phyloP scores from a whole-genome alignment of 1,140 invertebrate genomes.

The Marisa cornuarietis region DNA sequence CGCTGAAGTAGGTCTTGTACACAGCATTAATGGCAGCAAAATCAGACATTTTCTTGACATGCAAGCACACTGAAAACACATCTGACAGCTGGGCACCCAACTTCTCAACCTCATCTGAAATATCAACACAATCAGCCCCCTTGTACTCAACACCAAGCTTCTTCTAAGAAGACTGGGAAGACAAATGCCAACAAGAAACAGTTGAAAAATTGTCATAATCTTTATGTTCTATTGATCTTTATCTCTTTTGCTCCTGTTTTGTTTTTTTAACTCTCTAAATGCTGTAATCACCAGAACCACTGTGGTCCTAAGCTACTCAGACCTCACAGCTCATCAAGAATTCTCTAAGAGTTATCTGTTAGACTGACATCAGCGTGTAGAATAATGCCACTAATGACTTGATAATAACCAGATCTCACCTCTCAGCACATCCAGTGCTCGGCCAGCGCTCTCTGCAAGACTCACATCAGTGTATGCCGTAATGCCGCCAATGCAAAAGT shows the following conservation, averaged over 20 bases:
- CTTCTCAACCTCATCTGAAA: conserved; percentile 15
- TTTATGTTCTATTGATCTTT: background rate
- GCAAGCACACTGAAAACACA: conserved; percentile 82
- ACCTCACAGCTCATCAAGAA: too few relatives aligned
- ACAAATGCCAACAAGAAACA: too few relatives aligned
- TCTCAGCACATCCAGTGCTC: conserved; percentile 45
- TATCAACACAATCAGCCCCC: conserved; percentile 16
- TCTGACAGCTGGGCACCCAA: conserved; percentile 70
- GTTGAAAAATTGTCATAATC: too few relatives aligned
- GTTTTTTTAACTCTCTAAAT: background rate
- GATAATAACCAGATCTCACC: conserved; percentile 25
- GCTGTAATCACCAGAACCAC: background rate
- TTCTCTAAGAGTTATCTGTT: background rate
- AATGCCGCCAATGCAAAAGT: conserved; percentile 15
- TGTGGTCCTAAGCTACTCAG: too few relatives aligned
- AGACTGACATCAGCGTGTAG: background rate
- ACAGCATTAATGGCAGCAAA: conserved; percentile 81
- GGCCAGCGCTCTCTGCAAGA: conserved; percentile 28
- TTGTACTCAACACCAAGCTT: too few relatives aligned
- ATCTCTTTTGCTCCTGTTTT: background rate
- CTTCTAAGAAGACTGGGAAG: background rate
- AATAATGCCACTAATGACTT: too few relatives aligned
- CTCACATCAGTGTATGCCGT: background rate
- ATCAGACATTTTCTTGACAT: conserved; percentile 82
- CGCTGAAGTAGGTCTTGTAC: conserved; percentile 78